Conservation (phyloP, 2,888 invertebrate species). For the Nephrotoma appendiculata region DNA sequence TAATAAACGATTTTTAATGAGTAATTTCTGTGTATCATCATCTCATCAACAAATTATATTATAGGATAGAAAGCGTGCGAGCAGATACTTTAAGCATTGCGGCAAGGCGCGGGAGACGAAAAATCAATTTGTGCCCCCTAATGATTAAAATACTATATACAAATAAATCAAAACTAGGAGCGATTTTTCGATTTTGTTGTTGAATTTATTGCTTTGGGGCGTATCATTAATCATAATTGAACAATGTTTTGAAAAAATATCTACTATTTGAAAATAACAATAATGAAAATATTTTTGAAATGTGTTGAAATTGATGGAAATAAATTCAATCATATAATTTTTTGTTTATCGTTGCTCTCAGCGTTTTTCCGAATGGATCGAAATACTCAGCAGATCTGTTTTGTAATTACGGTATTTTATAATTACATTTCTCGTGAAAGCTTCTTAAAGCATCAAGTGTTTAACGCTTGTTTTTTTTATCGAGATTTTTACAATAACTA, state of each 20-base stretch:
- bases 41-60: too few species aligned
- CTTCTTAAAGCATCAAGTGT: too few species aligned
- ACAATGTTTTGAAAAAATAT: not conserved
- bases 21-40: not conserved
- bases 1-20: not conserved
- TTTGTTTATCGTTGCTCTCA: not conserved
- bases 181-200: not conserved
- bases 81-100: too few species aligned
- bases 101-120: too few species aligned
- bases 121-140: not conserved
- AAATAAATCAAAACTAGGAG: not conserved
- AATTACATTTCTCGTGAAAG: too few species aligned
- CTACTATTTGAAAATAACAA: not conserved
- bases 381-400: too few species aligned
- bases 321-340: not conserved
- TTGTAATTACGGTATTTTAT: too few species aligned
- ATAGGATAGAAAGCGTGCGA: too few species aligned
- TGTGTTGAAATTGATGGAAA: not conserved
- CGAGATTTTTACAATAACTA: too few species aligned
- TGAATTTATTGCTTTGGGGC: not conserved
- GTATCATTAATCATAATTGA: not conserved
- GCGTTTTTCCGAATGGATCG: not conserved
- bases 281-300: not conserved
- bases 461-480: too few species aligned
- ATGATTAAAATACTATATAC: not conserved